Conservation (phyloP, 2,888 invertebrate species). For the Drosophila macrothrix region DNA sequence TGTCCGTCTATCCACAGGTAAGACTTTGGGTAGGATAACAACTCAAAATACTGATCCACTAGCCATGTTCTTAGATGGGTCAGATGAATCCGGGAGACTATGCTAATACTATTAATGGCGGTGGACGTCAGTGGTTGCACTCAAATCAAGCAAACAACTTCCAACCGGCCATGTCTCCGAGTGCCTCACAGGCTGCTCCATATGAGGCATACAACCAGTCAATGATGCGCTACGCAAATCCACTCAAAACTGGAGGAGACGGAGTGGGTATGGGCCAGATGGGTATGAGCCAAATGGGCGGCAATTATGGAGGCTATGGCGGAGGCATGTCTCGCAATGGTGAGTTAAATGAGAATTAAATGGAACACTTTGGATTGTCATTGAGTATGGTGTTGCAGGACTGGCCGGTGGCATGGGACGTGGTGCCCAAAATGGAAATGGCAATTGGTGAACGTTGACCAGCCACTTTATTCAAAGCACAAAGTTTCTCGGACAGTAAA, state of each 20-base stretch:
- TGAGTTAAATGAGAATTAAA: slow-evolving; percentile 7
- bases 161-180: slow-evolving; percentile 19
- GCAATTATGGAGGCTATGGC: slow-evolving; percentile 38
- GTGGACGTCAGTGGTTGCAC: slow-evolving; percentile 65
- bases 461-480: background rate
- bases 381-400: slow-evolving; percentile 4
- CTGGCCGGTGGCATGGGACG: slow-evolving; percentile 41
- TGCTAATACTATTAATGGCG: background rate
- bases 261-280: slow-evolving; percentile 29
- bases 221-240: slow-evolving; percentile 50
- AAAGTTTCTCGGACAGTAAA: background rate
- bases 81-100: slow-evolving; percentile 35
- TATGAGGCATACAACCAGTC: slow-evolving; percentile 59
- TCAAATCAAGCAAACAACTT: slow-evolving; percentile 53
- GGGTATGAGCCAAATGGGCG: slow-evolving; percentile 38
- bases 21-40: background rate
- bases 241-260: slow-evolving; percentile 21
- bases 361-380: background rate
- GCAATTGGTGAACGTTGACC: slow-evolving; percentile 42
- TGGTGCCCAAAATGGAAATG: slow-evolving; percentile 29
- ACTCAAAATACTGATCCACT: background rate
- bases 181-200: slow-evolving; percentile 4
- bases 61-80: slow-evolving; percentile 25
- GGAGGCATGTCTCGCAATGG: slow-evolving; percentile 46
- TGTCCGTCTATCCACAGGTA: slow-evolving; percentile 53